Percentiles rank a stretch among this genome's conserved stretches.
Evolutionary conservation across 2,797 vertebrate species (phyloP).

Genomic region (Schizopygopsis pylzovi): DNA sequence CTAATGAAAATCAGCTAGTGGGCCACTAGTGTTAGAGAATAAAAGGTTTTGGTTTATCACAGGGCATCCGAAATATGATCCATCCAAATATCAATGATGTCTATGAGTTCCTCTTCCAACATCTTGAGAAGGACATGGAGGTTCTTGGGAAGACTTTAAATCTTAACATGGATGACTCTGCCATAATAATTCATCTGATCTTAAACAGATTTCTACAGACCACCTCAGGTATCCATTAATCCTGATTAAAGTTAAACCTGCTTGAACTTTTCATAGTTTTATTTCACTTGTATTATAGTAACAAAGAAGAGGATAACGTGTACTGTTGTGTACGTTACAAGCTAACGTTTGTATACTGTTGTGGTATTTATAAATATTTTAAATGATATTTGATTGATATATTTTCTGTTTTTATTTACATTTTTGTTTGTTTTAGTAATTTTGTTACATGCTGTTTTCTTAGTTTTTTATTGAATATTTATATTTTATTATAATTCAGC

Average conservation of each 20-base stretch:
- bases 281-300: not conserved
- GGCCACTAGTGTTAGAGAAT: rapidly evolving
- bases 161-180: conserved; percentile 73
- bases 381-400: not conserved
- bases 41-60: not conserved
- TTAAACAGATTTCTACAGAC: conserved; percentile 58
- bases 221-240: conserved; percentile 59
- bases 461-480: not conserved
- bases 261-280: not conserved
- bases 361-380: not conserved
- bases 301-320: not conserved
- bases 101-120: conserved; percentile 71
- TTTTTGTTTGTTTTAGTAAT: too few species aligned
- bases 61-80: conserved; percentile 73
- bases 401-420: not conserved
- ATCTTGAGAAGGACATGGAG: conserved; percentile 74
- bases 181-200: conserved; percentile 72
- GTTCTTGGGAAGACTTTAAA: conserved; percentile 68
- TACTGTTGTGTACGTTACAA: too few species aligned
- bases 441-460: too few species aligned
- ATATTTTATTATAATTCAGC: not conserved
- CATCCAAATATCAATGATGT: conserved; percentile 57
- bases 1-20: not conserved
- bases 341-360: not conserved
- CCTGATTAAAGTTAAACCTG: not conserved